Percentiles rank a stretch among this genome's conserved stretches.
phyloP scores from a whole-genome alignment of 2,113 vertebrate species.

The Vicugna pacos region DNA sequence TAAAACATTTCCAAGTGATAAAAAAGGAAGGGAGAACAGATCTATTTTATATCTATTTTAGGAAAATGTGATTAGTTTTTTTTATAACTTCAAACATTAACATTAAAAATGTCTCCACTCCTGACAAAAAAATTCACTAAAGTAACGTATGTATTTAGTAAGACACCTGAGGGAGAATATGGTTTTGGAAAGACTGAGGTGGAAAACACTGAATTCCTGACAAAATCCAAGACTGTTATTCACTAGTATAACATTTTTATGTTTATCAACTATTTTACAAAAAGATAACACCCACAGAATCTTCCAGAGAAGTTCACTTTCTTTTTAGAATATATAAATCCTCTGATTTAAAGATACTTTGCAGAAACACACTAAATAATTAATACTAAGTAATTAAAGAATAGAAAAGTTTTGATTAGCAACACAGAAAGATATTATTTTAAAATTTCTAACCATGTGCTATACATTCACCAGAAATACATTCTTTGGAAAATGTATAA shows the following conservation, averaged over 20 bases:
- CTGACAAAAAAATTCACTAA: not conserved
- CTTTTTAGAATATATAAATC: slow-evolving; percentile 51
- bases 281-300: not conserved
- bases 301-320: slow-evolving; percentile 37
- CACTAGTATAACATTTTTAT: slow-evolving; percentile 29
- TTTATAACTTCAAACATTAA: slow-evolving; percentile 55
- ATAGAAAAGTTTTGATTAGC: slow-evolving; percentile 49
- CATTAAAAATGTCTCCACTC: slow-evolving; percentile 41
- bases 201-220: slow-evolving; percentile 33
- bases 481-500: slow-evolving; percentile 66
- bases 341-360: not conserved
- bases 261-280: slow-evolving; percentile 50
- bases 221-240: slow-evolving; percentile 36
- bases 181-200: not conserved
- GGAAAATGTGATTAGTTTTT: slow-evolving; percentile 57
- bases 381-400: slow-evolving; percentile 53
- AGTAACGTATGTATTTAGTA: not conserved
- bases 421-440: slow-evolving; percentile 60
- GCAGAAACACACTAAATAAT: slow-evolving; percentile 56
- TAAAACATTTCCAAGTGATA: slow-evolving; percentile 38
- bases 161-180: not conserved
- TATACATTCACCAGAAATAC: slow-evolving; percentile 65
- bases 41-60: slow-evolving; percentile 46
- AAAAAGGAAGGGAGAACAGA: slow-evolving; percentile 31
- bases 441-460: slow-evolving; percentile 61